Conservation (phyloP, 2,113 vertebrate genomes). For the Erythrolamprus reginae region DNA sequence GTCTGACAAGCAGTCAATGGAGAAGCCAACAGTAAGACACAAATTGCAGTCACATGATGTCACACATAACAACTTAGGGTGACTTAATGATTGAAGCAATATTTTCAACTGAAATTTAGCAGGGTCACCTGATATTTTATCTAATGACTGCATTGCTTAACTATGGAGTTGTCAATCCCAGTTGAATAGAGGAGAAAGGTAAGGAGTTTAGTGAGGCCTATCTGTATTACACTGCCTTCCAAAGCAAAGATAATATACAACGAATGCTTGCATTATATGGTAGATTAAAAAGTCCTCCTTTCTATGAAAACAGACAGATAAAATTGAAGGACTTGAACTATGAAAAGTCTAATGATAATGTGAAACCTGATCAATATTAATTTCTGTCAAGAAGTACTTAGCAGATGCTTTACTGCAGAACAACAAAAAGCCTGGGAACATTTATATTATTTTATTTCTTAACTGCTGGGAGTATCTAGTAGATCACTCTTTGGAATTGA, state of each 20-base stretch:
- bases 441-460: background rate
- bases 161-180: background rate
- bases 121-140: background rate
- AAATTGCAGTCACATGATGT: background rate
- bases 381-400: background rate
- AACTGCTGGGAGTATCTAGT: background rate
- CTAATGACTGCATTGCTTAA: background rate
- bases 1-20: background rate
- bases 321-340: background rate
- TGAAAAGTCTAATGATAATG: background rate
- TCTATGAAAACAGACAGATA: background rate
- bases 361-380: background rate
- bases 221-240: background rate
- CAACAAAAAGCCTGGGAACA: background rate
- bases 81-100: background rate
- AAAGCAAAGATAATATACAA: background rate
- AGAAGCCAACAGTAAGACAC: background rate
- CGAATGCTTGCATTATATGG: background rate
- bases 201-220: no score
- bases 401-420: background rate
- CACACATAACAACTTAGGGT: background rate
- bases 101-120: background rate
- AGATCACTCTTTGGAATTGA: background rate
- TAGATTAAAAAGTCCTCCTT: background rate
- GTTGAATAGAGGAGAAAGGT: no score